These are phyloP conservation scores for Catostylus mosaicus DNA, from an alignment of 30 jellyfish, hydroid and myxozoan genomes.

Conservation along the genomic window DNA sequence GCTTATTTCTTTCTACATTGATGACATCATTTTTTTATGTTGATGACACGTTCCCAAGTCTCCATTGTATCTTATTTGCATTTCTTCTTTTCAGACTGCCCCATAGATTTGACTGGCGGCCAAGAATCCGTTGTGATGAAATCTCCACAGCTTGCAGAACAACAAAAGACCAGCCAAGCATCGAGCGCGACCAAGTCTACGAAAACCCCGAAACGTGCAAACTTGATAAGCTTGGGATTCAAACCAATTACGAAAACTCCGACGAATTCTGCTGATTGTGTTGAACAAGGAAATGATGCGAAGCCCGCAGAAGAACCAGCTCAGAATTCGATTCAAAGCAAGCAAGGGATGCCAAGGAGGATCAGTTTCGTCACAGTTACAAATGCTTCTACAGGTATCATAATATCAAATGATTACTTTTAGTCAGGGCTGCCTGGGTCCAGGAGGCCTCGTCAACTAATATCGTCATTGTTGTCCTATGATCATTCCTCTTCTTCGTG, in stretches of 20 bases:
- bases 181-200: neutral
- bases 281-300: neutral
- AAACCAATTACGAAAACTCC: slow-evolving; percentile 53
- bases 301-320: neutral
- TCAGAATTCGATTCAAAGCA: neutral
- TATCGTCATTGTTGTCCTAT: too few relatives aligned
- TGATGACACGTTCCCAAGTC: too few relatives aligned
- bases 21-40: too few relatives aligned
- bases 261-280: slow-evolving; percentile 1
- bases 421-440: too few relatives aligned
- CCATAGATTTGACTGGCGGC: neutral
- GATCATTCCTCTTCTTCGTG: too few relatives aligned
- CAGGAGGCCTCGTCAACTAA: too few relatives aligned
- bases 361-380: slow-evolving; percentile 20
- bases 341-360: slow-evolving; percentile 31
- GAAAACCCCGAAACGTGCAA: slow-evolving; percentile 79
- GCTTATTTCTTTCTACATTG: too few relatives aligned
- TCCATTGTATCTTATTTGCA: too few relatives aligned
- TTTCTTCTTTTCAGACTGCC: neutral
- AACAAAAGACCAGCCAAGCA: neutral
- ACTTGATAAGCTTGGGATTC: slow-evolving; percentile 70
- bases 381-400: neutral
- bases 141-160: neutral
- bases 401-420: too few relatives aligned
- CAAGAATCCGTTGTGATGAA: neutral